Evolutionary conservation across 1,140 invertebrate species (phyloP), one percentile per base, ranked within the genome.

Genomic region (Ooceraea biroi): DNA sequence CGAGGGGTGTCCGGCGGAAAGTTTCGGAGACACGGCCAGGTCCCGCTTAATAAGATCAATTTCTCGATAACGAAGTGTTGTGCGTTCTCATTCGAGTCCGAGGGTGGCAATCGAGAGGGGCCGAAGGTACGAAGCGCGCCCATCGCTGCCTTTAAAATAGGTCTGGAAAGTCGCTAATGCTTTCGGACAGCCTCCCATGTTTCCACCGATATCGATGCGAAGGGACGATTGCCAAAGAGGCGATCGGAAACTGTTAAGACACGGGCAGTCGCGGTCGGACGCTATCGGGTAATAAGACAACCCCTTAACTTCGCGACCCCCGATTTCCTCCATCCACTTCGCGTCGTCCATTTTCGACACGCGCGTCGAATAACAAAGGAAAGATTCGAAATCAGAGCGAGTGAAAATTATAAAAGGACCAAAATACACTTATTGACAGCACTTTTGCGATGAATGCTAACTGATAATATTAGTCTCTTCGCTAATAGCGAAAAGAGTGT

Each of bases 11-110:
- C 82, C 50, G 36, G 66, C 12, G 63, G 48, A 82, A 89, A 89
- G 83, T 87, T 89, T 84, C 50, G 36, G 7, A 7, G 14, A 82
- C 30, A 41, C 41, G 48, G 36, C 25, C 60, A 41, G 65, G 83
- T 52, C 66, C 19, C 78, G 86, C 73, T 85, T 92, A 93, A 92
- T 93, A 91, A 92, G 91, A 93, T 93, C 92, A 92, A 93, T 93
- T 93, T 91, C 83, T 93, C 92, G 91, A 93, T 93, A 93, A 93
- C 89, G 85, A 93, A 91, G 73, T 85, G 85, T 85, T 57, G 22
- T 91, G 91, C 90, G 87, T 86, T 65, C 57, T 61, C 65, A 4
- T 82, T 80, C 25, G n/a, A n/a, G 80, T 46, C 19, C 30, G 72
- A 22, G 27, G n/a, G 58, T 19, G 50, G 30, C 46, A 73, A 66